phyloP scores from a whole-genome alignment of 2,888 invertebrate species.

The Pristionchus exspectatus region DNA sequence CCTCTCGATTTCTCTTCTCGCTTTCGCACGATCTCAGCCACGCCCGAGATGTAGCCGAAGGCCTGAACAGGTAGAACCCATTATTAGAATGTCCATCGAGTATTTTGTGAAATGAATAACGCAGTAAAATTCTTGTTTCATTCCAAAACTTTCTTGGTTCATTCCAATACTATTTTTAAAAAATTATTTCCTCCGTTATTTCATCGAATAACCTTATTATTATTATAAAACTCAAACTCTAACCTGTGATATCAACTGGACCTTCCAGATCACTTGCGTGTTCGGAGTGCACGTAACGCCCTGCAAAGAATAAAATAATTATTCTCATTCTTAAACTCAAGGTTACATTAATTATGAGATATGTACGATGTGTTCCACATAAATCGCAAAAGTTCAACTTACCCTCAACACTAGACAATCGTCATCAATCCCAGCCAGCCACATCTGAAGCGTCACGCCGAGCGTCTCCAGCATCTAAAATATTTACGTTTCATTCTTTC shows the following conservation, averaged over 20 bases:
- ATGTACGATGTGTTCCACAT: too few relatives aligned
- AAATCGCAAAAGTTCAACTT: neutral
- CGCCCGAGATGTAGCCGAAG: neutral
- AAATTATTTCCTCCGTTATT: too few relatives aligned
- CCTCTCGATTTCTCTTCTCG: neutral
- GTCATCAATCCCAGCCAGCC: neutral
- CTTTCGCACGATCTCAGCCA: neutral
- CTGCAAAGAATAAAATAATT: neutral
- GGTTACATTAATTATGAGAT: too few relatives aligned
- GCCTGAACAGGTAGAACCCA: neutral
- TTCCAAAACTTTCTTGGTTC: too few relatives aligned
- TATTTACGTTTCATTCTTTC: neutral
- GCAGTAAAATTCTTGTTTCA: too few relatives aligned
- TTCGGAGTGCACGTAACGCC: neutral
- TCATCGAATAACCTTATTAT: too few relatives aligned
- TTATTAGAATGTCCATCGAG: neutral
- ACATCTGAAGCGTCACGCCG: neutral
- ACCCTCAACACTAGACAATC: slow-evolving; percentile 15
- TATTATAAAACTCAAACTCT: neutral
- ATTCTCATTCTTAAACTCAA: neutral
- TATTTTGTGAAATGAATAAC: too few relatives aligned
- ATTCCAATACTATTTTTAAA: too few relatives aligned
- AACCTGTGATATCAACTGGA: slow-evolving; percentile 18
- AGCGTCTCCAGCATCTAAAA: slow-evolving; percentile 42
- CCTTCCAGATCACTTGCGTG: slow-evolving; percentile 4